phyloP scores from a whole-genome alignment of 2,113 vertebrate genomes.

The Lanius collurio region DNA sequence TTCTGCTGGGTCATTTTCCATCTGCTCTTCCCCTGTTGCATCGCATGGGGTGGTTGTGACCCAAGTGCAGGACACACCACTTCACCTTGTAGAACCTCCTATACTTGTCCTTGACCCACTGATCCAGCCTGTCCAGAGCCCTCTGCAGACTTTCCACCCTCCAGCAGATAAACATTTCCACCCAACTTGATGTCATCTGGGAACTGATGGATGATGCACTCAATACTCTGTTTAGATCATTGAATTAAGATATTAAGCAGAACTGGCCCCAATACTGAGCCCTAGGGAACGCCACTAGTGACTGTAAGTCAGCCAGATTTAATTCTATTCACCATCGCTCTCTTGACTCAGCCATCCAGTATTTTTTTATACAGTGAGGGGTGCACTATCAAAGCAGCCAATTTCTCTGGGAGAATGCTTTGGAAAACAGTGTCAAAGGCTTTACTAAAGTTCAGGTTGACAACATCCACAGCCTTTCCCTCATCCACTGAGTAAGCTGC shows the following conservation, averaged over 20 bases:
- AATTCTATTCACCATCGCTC: background rate
- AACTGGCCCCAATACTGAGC: background rate
- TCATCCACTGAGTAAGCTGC: background rate
- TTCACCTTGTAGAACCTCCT: background rate
- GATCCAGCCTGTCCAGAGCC: background rate
- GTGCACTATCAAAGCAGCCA: background rate
- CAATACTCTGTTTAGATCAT: no score
- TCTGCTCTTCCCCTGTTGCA: background rate
- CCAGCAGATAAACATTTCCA: background rate
- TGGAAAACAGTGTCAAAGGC: background rate
- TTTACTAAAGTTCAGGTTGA: background rate
- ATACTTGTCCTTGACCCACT: background rate
- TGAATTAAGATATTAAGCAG: background rate
- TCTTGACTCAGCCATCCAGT: background rate
- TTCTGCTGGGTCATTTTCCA: background rate
- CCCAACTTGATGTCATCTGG: background rate
- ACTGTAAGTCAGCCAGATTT: background rate
- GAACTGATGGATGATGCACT: background rate
- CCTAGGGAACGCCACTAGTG: background rate
- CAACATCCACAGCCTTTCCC: background rate
- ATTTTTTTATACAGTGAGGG: background rate
- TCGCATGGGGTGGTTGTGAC: background rate
- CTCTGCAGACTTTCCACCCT: background rate
- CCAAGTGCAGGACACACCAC: background rate
- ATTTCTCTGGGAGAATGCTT: background rate